A percentile compares a stretch with the other conserved stretches of the same genome.
phyloP scores from a whole-genome alignment of 2,888 invertebrate species.

The Nematopogon swammerdamellus region DNA sequence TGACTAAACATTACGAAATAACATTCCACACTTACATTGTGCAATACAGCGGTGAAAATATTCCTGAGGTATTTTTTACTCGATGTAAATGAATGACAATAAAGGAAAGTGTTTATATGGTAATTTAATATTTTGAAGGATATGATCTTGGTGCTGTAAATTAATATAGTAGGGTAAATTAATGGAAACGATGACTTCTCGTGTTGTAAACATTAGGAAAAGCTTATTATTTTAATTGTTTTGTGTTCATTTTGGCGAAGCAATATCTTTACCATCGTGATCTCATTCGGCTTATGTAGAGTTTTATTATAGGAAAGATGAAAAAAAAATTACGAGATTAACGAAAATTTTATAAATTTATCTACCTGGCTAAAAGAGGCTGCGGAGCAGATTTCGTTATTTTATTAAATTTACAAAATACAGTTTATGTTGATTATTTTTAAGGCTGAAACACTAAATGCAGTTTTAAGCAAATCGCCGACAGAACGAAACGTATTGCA shows the following conservation, averaged over 20 bases:
- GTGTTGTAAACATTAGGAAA: constrained; percentile 45
- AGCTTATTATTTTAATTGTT: constrained; percentile 43
- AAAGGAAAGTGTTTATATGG: constrained; percentile 54
- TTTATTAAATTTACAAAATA: background rate
- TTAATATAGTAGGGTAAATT: constrained; percentile 57
- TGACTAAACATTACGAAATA: too few species aligned
- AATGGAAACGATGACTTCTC: constrained; percentile 43
- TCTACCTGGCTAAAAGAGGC: constrained; percentile 53
- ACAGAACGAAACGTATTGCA: too few species aligned
- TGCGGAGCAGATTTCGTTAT: constrained; percentile 10
- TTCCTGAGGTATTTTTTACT: constrained; percentile 44
- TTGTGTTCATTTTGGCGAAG: constrained; percentile 51
- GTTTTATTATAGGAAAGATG: constrained; percentile 43
- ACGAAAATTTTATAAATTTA: constrained; percentile 41
- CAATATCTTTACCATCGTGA: constrained; percentile 50
- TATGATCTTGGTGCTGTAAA: constrained; percentile 57
- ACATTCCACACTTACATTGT: constrained; percentile 14
- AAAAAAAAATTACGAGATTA: constrained; percentile 38
- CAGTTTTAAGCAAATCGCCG: background rate
- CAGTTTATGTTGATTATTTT: background rate
- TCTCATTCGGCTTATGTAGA: constrained; percentile 53
- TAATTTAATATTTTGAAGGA: constrained; percentile 12
- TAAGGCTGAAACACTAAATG: background rate
- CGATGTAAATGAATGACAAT: constrained; percentile 53
- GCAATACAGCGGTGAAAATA: constrained; percentile 47